Base-by-base conservation (phyloP, 2,113 vertebrate species). In the Fregetta grallaria region DNA sequence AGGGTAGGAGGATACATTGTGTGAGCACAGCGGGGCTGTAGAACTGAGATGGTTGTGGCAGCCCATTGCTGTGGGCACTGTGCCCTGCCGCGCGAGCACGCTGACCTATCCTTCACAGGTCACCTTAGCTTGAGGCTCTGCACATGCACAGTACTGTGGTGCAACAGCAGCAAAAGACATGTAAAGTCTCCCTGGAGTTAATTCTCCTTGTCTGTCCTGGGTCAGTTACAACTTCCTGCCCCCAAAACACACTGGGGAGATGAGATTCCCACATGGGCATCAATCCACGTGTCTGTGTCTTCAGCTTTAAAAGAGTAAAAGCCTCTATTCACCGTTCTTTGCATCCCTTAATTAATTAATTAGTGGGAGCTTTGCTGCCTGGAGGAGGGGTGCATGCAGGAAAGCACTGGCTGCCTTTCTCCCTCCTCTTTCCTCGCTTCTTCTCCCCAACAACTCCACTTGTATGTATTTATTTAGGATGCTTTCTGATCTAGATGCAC, bases 281-380 rank as follows among this genome's bases (percentile, higher is more conserved):
- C 77, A 42, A 87, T 56, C 77, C 87, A 59, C 14, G 3, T 29
- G 8, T 30, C 73, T 65, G n/a, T 34, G 30, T n/a, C 87, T 88
- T 92, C 19, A 86, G 77, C 92, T 82, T 72, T 82, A 56, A 71
- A 73, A 66, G 66, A 83, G 44, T n/a, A 52, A 42, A 79, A 93
- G 77, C 77, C 44, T 96, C 96, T 90, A 52, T 79, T 94, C 90
- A 93, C 0, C 5, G 67, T 23, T 72, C 92, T 91, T 95, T 89
- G 91, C 86, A 85, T 61, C 70, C 36, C 62, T n/a, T n/a, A n/a
- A n/a, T n/a, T 96, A 96, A 85, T 94, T 92, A 96, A 94, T 87
- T 76, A 92, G 71, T 44, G n/a, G 16, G 61, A 91, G 80, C 75
- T 95, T 81, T 85, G 62, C 80, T 73, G 73, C 95, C 89, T 0